Percentiles rank a stretch among this genome's conserved stretches.
Evolutionary conservation across 2,797 vertebrate genomes (phyloP).

Genomic region (Gephyroberyx darwinii): DNA sequence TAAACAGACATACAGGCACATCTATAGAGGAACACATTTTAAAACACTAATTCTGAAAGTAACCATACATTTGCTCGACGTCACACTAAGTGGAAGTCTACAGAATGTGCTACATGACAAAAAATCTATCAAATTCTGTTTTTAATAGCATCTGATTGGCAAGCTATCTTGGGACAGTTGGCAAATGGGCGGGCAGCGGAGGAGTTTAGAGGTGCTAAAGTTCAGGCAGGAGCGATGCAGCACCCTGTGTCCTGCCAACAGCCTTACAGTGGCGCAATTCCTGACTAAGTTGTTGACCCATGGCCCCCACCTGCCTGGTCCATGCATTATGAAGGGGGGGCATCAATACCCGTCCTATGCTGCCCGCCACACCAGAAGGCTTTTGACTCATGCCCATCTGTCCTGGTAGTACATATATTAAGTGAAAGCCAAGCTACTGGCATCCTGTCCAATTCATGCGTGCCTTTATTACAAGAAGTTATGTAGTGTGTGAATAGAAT

Average conservation of each 20-base stretch:
- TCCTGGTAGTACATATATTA: conserved; percentile 79
- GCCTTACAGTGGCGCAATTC: conserved; percentile 75
- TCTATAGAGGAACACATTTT: conserved; percentile 38
- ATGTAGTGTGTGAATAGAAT: conserved; percentile 56
- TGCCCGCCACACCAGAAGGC: conserved; percentile 82
- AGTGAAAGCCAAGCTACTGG: conserved; percentile 76
- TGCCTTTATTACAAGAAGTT: conserved; percentile 52
- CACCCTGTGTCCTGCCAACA: conserved; percentile 82
- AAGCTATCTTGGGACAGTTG: conserved; percentile 84
- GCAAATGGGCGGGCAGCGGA: conserved; percentile 84
- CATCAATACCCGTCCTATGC: conserved; percentile 66
- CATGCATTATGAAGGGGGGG: conserved; percentile 70
- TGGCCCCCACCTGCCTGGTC: conserved; percentile 82
- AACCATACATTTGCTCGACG: conserved; percentile 33
- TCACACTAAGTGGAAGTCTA: conserved; percentile 51
- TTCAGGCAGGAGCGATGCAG: conserved; percentile 82
- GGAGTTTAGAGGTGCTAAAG: conserved; percentile 86
- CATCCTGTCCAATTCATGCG: conserved; percentile 68
- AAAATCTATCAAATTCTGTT: conserved; percentile 71
- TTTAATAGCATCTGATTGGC: conserved; percentile 83
- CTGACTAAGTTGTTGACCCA: conserved; percentile 84
- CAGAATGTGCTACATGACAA: conserved; percentile 58
- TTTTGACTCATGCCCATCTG: conserved; percentile 89
- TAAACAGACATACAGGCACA: conserved; percentile 31
- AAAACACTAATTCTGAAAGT: conserved; percentile 40